Evolutionary conservation across 1,140 invertebrate genomes (phyloP).

Genomic region (Diuraphis noxia): DNA sequence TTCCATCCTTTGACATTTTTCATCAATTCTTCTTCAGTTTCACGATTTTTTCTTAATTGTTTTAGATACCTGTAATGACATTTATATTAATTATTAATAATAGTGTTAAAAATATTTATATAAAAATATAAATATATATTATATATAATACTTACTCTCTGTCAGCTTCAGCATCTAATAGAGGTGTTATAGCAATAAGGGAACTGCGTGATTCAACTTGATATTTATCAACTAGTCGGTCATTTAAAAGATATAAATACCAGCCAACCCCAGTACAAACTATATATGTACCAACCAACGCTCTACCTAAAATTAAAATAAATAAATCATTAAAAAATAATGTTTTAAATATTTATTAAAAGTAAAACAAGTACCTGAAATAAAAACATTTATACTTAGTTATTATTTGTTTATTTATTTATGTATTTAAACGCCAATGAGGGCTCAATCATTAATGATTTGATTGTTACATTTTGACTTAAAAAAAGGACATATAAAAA

Average conservation of each 20-base stretch:
- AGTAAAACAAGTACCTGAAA: not conserved
- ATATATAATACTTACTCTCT: slow-evolving; percentile 58
- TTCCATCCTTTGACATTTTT: slow-evolving; percentile 85
- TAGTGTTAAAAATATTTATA: not conserved
- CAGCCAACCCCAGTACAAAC: slow-evolving; percentile 65
- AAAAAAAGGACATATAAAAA: no score
- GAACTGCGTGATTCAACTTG: slow-evolving; percentile 75
- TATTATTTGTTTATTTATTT: no score
- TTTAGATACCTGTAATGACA: slow-evolving; percentile 68
- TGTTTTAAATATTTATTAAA: not conserved
- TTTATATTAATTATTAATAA: not conserved
- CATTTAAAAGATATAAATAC: slow-evolving; percentile 65
- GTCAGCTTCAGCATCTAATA: slow-evolving; percentile 80
- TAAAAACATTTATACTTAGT: no score
- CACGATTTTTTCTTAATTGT: slow-evolving; percentile 76
- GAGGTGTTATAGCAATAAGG: slow-evolving; percentile 72
- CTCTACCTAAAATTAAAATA: slow-evolving; percentile 61
- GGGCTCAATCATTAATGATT: no score
- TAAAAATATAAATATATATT: no score
- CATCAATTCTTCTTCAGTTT: slow-evolving; percentile 85
- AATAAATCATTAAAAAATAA: not conserved
- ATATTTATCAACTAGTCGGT: slow-evolving; percentile 15
- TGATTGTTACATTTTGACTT: no score
- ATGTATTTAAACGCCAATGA: no score
- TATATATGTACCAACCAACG: slow-evolving; percentile 66